Percentiles rank a stretch among this genome's conserved stretches.
These are phyloP conservation scores for Spea bombifrons DNA, from an alignment of 2,113 vertebrate species.

Conservation along the genomic window DNA sequence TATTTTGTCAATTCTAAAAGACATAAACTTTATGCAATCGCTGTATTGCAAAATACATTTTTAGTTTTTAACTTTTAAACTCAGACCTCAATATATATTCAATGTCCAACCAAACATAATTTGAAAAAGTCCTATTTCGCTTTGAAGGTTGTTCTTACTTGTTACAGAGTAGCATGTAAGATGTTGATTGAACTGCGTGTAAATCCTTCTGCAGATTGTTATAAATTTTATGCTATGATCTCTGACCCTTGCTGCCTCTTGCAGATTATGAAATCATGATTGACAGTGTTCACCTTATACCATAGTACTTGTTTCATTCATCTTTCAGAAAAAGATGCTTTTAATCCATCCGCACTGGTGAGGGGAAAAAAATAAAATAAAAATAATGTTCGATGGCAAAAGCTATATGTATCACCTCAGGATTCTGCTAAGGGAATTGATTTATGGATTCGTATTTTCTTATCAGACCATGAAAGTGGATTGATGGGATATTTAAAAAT, in stretches of 20 bases:
- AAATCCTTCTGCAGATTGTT: conserved; percentile 3
- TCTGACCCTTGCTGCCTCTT: neutral
- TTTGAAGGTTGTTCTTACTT: neutral
- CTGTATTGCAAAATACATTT: too few relatives aligned
- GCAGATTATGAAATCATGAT: neutral
- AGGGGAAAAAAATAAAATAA: neutral
- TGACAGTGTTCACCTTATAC: neutral
- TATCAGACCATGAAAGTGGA: neutral
- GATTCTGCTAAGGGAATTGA: neutral
- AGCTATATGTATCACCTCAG: neutral
- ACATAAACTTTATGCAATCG: too few relatives aligned
- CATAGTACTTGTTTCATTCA: neutral
- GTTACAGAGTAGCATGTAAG: neutral
- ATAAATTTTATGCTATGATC: neutral
- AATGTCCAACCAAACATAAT: too few relatives aligned
- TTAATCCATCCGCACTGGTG: neutral
- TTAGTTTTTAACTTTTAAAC: too few relatives aligned
- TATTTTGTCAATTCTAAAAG: too few relatives aligned
- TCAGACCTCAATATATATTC: too few relatives aligned
- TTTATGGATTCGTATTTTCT: neutral
- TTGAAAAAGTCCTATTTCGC: neutral
- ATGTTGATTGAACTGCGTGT: neutral
- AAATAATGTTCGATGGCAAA: neutral
- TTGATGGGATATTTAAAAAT: neutral
- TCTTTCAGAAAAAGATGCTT: neutral